Conservation (phyloP, 1,140 invertebrate species). For the Caenorhabditis elegans region DNA sequence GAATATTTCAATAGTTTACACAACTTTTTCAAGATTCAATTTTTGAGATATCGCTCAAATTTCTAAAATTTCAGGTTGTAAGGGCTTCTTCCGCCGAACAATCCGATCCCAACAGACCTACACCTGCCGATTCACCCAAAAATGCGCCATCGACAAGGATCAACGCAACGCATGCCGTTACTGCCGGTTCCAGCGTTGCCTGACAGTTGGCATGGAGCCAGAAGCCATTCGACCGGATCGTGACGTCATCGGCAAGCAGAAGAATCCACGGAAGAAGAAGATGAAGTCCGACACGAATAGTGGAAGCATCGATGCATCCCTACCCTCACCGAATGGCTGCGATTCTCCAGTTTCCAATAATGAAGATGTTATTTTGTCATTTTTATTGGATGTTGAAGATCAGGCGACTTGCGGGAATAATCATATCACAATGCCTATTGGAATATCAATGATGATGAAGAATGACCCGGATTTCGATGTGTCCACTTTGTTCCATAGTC, state of each 20-base stretch:
- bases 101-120: slow-evolving; percentile 63
- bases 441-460: slow-evolving; percentile 53
- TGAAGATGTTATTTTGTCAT: slow-evolving; percentile 57
- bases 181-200: slow-evolving; percentile 63
- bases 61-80: slow-evolving; percentile 17
- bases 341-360: slow-evolving; percentile 47
- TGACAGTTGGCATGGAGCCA: slow-evolving; percentile 65
- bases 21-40: too few relatives aligned
- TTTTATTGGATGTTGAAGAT: slow-evolving; percentile 58
- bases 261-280: slow-evolving; percentile 64
- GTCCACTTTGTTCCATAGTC: slow-evolving; percentile 49
- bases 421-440: slow-evolving; percentile 39
- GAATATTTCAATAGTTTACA: too few relatives aligned
- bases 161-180: slow-evolving; percentile 63
- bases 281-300: slow-evolving; percentile 51
- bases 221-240: slow-evolving; percentile 64
- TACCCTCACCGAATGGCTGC: slow-evolving; percentile 55
- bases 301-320: slow-evolving; percentile 43
- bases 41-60: not conserved
- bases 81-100: slow-evolving; percentile 59
- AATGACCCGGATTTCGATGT: slow-evolving; percentile 59
- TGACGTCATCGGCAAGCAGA: slow-evolving; percentile 65
- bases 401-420: slow-evolving; percentile 33
- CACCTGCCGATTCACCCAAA: slow-evolving; percentile 58
- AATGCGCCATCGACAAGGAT: slow-evolving; percentile 63